Evolutionary conservation across 2,888 invertebrate species (phyloP).

Genomic region (Polietes domitor): DNA sequence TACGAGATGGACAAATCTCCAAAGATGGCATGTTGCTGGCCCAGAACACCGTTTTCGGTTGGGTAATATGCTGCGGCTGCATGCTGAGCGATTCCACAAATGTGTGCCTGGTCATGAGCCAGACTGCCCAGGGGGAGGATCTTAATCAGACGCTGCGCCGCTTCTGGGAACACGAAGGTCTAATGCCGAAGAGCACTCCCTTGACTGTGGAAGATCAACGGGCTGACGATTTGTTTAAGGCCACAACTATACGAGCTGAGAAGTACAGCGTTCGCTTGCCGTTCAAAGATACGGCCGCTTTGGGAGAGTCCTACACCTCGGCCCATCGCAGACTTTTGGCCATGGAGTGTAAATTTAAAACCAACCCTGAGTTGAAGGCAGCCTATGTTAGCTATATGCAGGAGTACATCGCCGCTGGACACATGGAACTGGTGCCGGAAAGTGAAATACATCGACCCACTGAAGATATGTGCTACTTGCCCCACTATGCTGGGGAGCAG

Average conservation of each 20-base stretch:
- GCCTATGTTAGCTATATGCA: slow-evolving; percentile 27
- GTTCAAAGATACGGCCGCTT: neutral
- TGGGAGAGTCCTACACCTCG: slow-evolving; percentile 6
- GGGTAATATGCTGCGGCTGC: neutral
- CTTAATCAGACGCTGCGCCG: neutral
- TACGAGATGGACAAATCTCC: slow-evolving; percentile 23
- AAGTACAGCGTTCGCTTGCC: neutral
- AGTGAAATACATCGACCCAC: neutral
- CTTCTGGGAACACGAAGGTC: slow-evolving; percentile 15
- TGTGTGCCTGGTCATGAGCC: neutral
- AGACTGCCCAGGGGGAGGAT: slow-evolving; percentile 18
- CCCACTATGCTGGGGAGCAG: slow-evolving; percentile 53
- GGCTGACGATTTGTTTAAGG: no score
- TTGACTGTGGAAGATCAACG: neutral
- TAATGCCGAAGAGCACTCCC: neutral
- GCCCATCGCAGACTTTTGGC: slow-evolving; percentile 11
- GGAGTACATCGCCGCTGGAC: slow-evolving; percentile 41
- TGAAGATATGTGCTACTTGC: slow-evolving; percentile 38
- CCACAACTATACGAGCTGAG: no score
- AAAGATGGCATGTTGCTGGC: slow-evolving; percentile 14
- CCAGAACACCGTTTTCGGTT: slow-evolving; percentile 41
- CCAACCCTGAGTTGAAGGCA: slow-evolving; percentile 13
- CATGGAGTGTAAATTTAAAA: slow-evolving; percentile 34
- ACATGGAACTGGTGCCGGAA: slow-evolving; percentile 45
- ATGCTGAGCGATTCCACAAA: slow-evolving; percentile 10